Evolutionary conservation across 1,140 invertebrate genomes (phyloP).

Genomic region (Pogonognathellus flavescens): DNA sequence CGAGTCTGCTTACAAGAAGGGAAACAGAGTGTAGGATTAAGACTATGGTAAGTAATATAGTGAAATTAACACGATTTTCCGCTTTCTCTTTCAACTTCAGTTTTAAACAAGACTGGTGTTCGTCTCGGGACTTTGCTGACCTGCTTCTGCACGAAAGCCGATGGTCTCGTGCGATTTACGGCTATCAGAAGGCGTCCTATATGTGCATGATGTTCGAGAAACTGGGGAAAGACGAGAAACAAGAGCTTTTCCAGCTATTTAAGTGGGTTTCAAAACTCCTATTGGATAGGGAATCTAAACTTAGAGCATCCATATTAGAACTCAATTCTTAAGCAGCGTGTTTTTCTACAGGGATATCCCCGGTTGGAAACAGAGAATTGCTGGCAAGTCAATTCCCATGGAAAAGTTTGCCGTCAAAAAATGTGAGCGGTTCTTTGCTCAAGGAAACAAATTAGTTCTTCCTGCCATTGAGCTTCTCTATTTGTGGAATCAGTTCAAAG

Average conservation of each 20-base stretch:
- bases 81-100: slow-evolving; percentile 68
- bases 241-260: slow-evolving; percentile 75
- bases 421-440: slow-evolving; percentile 81
- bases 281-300: neutral
- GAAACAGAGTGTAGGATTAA: neutral
- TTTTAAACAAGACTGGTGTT: slow-evolving; percentile 78
- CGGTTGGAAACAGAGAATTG: slow-evolving; percentile 87
- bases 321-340: slow-evolving; percentile 3
- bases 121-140: slow-evolving; percentile 81
- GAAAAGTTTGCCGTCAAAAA: slow-evolving; percentile 95
- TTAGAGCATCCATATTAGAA: neutral
- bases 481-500: slow-evolving; percentile 93
- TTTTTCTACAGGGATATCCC: slow-evolving; percentile 79
- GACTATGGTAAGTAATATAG: neutral
- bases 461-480: slow-evolving; percentile 91
- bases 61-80: neutral
- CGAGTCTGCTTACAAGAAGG: neutral
- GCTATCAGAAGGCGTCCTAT: slow-evolving; percentile 88
- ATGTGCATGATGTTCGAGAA: slow-evolving; percentile 80
- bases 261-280: slow-evolving; percentile 69
- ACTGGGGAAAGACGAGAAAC: slow-evolving; percentile 72
- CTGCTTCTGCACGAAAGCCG: slow-evolving; percentile 82
- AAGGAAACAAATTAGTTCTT: slow-evolving; percentile 81
- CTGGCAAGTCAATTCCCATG: slow-evolving; percentile 95
- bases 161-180: slow-evolving; percentile 93